Conservation (phyloP, 1,140 invertebrate species). For the Bicyclus anynana region DNA sequence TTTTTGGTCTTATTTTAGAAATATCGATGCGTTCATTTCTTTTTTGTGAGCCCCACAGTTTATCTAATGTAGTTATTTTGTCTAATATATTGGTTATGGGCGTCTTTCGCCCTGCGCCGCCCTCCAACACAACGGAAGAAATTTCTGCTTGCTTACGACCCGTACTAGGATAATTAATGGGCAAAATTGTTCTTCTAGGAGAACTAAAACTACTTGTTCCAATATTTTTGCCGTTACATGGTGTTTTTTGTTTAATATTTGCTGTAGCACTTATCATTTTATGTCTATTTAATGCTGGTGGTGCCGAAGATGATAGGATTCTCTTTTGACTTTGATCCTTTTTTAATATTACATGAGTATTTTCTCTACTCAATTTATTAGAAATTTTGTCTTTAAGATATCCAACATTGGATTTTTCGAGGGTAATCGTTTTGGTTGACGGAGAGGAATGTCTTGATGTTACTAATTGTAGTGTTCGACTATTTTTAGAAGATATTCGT, state of each 20-base stretch:
- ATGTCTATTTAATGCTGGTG: constrained; percentile 52
- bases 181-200: constrained; percentile 62
- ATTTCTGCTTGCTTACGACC: constrained; percentile 38
- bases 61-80: constrained; percentile 70
- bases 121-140: constrained; percentile 62
- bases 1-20: constrained; percentile 47
- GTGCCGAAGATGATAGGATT: constrained; percentile 57
- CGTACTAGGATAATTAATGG: constrained; percentile 62
- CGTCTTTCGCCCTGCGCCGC: constrained; percentile 69
- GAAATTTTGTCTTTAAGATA: constrained; percentile 79
- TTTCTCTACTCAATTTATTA: constrained; percentile 75
- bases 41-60: constrained; percentile 69
- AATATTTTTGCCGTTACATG: constrained; percentile 29
- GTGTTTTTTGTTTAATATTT: constrained; percentile 29
- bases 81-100: constrained; percentile 73
- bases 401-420: constrained; percentile 73
- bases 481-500: constrained; percentile 85
- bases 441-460: constrained; percentile 66
- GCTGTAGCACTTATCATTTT: constrained; percentile 21
- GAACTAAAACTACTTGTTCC: constrained; percentile 72
- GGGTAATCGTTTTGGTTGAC: constrained; percentile 31
- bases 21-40: constrained; percentile 64
- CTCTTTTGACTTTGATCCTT: constrained; percentile 48
- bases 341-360: constrained; percentile 68
- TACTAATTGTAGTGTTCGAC: constrained; percentile 82